Base-by-base conservation (phyloP, 2,888 invertebrate species). In the Gibbula magus region DNA sequence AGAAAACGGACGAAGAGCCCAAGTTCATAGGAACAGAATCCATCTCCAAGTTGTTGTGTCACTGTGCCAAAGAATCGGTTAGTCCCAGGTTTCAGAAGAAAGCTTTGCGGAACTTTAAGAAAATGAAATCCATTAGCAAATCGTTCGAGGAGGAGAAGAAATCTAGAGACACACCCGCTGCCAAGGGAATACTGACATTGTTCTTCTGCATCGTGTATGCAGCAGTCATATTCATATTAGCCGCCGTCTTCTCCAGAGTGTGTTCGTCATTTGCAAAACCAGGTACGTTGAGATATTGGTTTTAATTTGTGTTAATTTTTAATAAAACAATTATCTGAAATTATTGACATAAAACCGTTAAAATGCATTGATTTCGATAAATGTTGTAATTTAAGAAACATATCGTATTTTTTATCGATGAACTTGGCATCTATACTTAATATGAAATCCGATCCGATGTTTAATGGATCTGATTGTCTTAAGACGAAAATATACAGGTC, bases 171-270 rank as follows among this genome's bases (percentile, higher is more conserved):
- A 53, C 53, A 18, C 75, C 75, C 7, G 54, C 75, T 54, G 75
- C 54, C 54, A 75, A 75, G 32, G 75, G 75, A 29, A 75, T 75
- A 53, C 54, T 75, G 54, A 75, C 75, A 18, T 54, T 75, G 25
- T 54, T 75, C 16, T 75, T 75, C 32, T 75, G 75, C 35, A 75
- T 75, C n/a, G 54, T 75, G 54, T 75, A 53, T 54, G 75, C 75
- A 35, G 75, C 75, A 20, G 53, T 54, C 2, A 29, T 75, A n/a
- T 75, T 75, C 20, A 32, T 54, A 10, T 18, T 35, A 16, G 75
- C 75, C 2, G 75, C 54, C 0, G 53, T 75, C 2, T 25, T 52
- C 18, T 75, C 75, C 5, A 54, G 54, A 29, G 53, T 54, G 53
- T 25, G 18, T 18, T 53, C 75, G 20, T 75, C 75, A 10, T 54